These are phyloP conservation scores for Falco cherrug DNA, from an alignment of 2,797 vertebrate species.

Conservation along the genomic window DNA sequence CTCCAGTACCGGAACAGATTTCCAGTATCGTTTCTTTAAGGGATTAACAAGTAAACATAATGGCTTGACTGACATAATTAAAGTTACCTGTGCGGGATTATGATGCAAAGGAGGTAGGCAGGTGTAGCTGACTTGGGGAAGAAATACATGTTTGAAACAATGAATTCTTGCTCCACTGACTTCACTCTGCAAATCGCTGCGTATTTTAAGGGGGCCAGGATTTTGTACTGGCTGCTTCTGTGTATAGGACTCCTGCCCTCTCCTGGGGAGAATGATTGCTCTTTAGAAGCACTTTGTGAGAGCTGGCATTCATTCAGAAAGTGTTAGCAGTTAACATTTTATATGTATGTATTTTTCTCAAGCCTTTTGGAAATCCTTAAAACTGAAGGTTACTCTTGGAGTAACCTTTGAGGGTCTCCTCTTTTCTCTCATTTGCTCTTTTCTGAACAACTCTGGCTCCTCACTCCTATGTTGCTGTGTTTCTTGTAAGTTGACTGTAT, in stretches of 20 bases:
- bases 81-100: neutral
- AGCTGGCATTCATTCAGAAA: neutral
- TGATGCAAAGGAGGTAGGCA: neutral
- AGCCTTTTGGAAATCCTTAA: neutral
- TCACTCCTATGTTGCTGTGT: neutral
- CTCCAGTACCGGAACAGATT: neutral
- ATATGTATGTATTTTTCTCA: neutral
- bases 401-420: neutral
- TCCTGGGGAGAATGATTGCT: neutral
- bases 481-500: neutral
- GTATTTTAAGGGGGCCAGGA: rapidly evolving
- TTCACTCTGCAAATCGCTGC: neutral
- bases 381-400: neutral
- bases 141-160: neutral
- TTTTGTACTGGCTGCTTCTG: neutral
- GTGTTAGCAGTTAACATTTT: neutral
- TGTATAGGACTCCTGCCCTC: neutral
- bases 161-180: neutral
- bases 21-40: neutral
- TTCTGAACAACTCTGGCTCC: neutral
- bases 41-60: neutral
- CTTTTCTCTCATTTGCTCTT: neutral
- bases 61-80: neutral
- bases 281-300: neutral
- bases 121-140: neutral